phyloP scores from a whole-genome alignment of 2,113 vertebrate species.

The Notothenia rossii region DNA sequence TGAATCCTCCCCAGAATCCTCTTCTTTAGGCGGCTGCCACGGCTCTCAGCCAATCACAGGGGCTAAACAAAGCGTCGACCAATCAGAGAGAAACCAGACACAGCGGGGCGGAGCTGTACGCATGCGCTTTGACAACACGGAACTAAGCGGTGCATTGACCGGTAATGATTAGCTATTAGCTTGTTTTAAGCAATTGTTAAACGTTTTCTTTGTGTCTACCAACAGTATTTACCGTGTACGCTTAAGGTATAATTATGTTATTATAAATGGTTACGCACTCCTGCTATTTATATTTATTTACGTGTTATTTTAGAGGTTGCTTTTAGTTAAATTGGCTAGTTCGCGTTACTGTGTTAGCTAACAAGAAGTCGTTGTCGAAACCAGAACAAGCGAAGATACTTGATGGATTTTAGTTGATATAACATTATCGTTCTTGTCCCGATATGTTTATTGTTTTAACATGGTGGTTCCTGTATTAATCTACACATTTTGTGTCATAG shows the following conservation, averaged over 20 bases:
- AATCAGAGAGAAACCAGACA: constrained; percentile 73
- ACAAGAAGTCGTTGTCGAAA: not conserved
- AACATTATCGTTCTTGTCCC: not conserved
- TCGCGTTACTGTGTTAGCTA: constrained; percentile 31
- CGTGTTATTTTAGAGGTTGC: not conserved
- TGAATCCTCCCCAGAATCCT: constrained; percentile 57
- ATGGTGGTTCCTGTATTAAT: not conserved
- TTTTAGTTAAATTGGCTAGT: constrained; percentile 17
- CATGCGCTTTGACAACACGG: constrained; percentile 42
- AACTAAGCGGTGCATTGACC: constrained; percentile 48
- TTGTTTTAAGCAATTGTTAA: not conserved
- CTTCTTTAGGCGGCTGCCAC: not conserved
- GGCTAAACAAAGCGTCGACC: constrained; percentile 31
- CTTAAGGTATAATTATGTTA: not conserved
- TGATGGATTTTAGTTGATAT: not conserved
- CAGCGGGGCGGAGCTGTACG: not conserved
- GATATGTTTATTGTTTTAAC: not conserved
- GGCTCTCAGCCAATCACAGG: constrained; percentile 52
- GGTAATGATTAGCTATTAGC: constrained; percentile 36
- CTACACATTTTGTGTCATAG: not conserved
- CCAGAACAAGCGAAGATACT: not conserved
- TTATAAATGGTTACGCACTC: not conserved
- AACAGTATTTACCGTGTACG: not conserved
- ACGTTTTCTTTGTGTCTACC: not conserved
- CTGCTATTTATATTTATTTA: not conserved